Evolutionary conservation across 2,797 vertebrate species (phyloP).

Genomic region (Gymnodraco acuticeps): DNA sequence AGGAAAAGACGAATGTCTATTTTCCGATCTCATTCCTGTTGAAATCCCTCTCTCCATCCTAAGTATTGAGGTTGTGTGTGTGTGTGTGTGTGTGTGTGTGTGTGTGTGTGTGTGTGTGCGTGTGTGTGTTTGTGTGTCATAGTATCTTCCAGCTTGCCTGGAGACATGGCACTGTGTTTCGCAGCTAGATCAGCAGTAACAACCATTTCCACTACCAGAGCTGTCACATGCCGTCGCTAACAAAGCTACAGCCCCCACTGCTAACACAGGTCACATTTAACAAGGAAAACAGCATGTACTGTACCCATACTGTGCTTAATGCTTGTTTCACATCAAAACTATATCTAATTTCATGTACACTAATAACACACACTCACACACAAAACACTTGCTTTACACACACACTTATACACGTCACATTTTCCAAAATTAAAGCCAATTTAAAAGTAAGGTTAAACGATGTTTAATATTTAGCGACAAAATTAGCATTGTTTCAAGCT

Average conservation of each 20-base stretch:
- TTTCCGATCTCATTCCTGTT: constrained; percentile 67
- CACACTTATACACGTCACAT: neutral
- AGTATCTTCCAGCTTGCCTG: constrained; percentile 75
- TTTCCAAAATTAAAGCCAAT: constrained; percentile 9
- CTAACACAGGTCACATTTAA: constrained; percentile 76
- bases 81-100: constrained; percentile 8
- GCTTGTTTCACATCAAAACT: constrained; percentile 56
- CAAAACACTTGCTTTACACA: neutral
- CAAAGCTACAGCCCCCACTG: constrained; percentile 75
- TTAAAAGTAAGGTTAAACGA: constrained; percentile 1
- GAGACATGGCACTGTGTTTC: constrained; percentile 77
- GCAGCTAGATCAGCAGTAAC: constrained; percentile 79
- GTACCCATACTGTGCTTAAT: constrained; percentile 61
- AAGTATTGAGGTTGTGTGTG: constrained; percentile 45
- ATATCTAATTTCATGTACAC: constrained; percentile 51
- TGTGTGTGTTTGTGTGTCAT: constrained; percentile 27
- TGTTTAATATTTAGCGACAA: neutral
- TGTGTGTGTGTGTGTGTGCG: neutral
- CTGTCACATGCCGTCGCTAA: constrained; percentile 77
- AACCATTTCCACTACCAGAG: constrained; percentile 75
- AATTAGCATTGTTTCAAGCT: too few species aligned
- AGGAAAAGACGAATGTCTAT: constrained; percentile 68
- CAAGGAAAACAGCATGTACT: constrained; percentile 73
- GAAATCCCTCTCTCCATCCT: constrained; percentile 55
- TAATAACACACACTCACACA: constrained; percentile 6